Conservation (phyloP, 2,888 invertebrate species). For the Agrenia bidenticulata region DNA sequence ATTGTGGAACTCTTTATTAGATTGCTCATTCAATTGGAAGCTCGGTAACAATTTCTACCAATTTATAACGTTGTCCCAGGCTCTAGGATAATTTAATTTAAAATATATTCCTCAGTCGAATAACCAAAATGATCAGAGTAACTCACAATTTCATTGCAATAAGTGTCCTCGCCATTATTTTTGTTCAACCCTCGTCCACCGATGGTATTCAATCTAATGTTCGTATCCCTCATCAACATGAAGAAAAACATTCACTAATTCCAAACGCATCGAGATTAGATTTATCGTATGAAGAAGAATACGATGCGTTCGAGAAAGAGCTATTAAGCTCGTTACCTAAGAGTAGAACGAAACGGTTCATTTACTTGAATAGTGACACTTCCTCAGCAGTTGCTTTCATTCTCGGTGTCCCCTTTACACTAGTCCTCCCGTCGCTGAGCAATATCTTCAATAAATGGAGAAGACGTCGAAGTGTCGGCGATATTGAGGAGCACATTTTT, state of each 20-base stretch:
- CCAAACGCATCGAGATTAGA: constrained; percentile 14
- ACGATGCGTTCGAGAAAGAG: constrained; percentile 19
- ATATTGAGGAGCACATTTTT: constrained; percentile 12
- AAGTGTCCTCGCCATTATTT: no score
- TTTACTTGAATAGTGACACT: constrained; percentile 37
- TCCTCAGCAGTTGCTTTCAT: constrained; percentile 47
- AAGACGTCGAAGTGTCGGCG: constrained; percentile 35
- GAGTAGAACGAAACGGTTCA: constrained; percentile 24
- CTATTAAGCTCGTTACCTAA: not conserved
- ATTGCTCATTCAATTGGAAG: no score
- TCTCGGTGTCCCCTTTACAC: constrained; percentile 44
- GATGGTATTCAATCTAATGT: no score
- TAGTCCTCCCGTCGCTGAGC: constrained; percentile 48
- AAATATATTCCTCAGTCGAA: not conserved
- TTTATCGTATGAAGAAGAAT: constrained; percentile 31
- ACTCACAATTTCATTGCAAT: no score
- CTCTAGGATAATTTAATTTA: not conserved
- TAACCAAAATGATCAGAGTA: no score
- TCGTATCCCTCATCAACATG: no score
- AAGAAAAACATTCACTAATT: not conserved
- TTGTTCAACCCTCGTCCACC: no score
- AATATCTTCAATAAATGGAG: constrained; percentile 47
- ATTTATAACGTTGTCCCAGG: no score
- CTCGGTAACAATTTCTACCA: no score
- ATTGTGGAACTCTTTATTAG: no score